Evolutionary conservation across 2,797 vertebrate species (phyloP).

Genomic region (Periophthalmus magnuspinnatus): DNA sequence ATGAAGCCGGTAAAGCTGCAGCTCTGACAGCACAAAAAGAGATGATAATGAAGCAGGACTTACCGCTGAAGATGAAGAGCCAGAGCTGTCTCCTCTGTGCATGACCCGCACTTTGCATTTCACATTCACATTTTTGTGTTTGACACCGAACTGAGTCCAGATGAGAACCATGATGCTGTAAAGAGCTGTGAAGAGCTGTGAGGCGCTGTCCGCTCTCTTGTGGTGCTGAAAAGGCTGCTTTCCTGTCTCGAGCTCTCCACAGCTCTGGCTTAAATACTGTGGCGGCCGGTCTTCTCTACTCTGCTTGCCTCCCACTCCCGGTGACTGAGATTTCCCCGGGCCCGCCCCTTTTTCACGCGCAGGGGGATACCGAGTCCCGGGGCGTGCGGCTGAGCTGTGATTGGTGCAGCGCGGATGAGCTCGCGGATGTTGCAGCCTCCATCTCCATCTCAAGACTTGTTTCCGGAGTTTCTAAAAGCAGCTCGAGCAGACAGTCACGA

Average conservation of each 20-base stretch:
- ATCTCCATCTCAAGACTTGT: constrained; percentile 71
- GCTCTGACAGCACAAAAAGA: background rate
- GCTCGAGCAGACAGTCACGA: constrained; percentile 68
- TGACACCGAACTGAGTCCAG: constrained; percentile 83
- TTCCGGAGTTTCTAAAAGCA: constrained; percentile 78
- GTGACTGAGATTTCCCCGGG: constrained; percentile 77
- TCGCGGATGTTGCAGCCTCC: constrained; percentile 73
- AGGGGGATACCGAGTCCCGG: constrained; percentile 73
- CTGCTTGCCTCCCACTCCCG: constrained; percentile 68
- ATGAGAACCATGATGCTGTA: constrained; percentile 78
- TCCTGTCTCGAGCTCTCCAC: constrained; percentile 41
- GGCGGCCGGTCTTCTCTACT: constrained; percentile 57
- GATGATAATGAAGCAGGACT: constrained; percentile 39
- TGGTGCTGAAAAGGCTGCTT: constrained; percentile 64
- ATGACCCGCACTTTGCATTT: constrained; percentile 81
- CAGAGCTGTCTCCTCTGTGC: constrained; percentile 78
- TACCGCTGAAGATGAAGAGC: constrained; percentile 74
- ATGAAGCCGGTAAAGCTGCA: constrained; percentile 6
- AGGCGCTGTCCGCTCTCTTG: constrained; percentile 62
- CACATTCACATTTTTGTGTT: constrained; percentile 81
- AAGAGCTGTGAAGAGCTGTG: constrained; percentile 38
- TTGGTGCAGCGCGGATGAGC: constrained; percentile 63
- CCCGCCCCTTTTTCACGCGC: constrained; percentile 64
- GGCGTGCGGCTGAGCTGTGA: constrained; percentile 23
- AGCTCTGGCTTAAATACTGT: constrained; percentile 59